A percentile compares a stretch with the other conserved stretches of the same genome.
Conservation (phyloP, 2,797 vertebrate genomes). For the Harpagifer antarcticus region DNA sequence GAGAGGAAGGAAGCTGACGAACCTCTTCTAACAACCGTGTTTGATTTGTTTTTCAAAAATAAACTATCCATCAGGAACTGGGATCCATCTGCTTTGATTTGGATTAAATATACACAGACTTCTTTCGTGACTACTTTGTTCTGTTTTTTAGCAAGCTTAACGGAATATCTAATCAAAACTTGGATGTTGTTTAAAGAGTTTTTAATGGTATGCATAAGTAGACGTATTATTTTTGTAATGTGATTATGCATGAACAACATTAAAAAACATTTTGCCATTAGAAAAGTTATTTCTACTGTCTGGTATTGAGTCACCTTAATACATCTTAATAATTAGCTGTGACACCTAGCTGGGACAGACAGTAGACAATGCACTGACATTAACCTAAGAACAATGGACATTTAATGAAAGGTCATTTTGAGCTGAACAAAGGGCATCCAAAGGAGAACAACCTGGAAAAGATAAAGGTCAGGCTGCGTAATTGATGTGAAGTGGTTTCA, state of each 20-base stretch:
- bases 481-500: conserved; percentile 17
- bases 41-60: conserved; percentile 55
- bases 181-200: conserved; percentile 19
- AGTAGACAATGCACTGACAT: conserved; percentile 35
- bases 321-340: conserved; percentile 7
- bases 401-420: conserved; percentile 54
- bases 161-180: conserved; percentile 42
- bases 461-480: conserved; percentile 50
- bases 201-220: conserved; percentile 26
- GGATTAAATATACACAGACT: conserved; percentile 29
- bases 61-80: conserved; percentile 36
- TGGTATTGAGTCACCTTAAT: conserved; percentile 8
- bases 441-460: conserved; percentile 28
- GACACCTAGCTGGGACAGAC: conserved; percentile 1
- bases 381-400: conserved; percentile 8
- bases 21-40: conserved; percentile 22
- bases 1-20: conserved; percentile 49
- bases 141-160: conserved; percentile 28
- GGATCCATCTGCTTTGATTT: conserved; percentile 33
- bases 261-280: conserved; percentile 11
- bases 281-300: neutral
- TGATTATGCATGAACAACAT: conserved; percentile 16
- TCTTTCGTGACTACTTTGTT: conserved; percentile 8
- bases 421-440: conserved; percentile 34
- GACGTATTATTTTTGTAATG: conserved; percentile 17